Evolutionary conservation across 2,113 vertebrate genomes (phyloP).

Genomic region (Rhea pennata): DNA sequence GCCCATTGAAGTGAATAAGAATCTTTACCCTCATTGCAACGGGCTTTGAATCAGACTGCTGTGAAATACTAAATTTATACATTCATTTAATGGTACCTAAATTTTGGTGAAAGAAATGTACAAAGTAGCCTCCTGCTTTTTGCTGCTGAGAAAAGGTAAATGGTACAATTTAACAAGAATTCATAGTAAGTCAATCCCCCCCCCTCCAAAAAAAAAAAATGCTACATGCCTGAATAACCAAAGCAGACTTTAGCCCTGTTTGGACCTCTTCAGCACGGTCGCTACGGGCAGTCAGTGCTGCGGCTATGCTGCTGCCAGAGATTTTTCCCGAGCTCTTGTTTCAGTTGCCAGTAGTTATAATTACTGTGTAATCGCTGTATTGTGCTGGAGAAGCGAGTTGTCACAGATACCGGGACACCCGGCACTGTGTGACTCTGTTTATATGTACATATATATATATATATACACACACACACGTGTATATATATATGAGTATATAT

Average conservation of each 20-base stretch:
- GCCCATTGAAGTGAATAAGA: background rate
- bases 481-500: no score
- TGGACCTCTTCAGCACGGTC: constrained; percentile 5
- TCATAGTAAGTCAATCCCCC: background rate
- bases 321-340: constrained; percentile 6
- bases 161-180: constrained; percentile 13
- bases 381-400: constrained; percentile 35
- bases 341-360: constrained; percentile 22
- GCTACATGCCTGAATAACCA: background rate
- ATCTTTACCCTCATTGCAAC: constrained; percentile 5
- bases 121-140: constrained; percentile 40
- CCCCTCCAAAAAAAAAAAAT: background rate
- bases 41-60: constrained; percentile 30
- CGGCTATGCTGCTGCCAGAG: background rate
- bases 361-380: constrained; percentile 4
- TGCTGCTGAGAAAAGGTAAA: constrained; percentile 26
- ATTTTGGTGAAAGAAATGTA: constrained; percentile 45
- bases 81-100: constrained; percentile 49
- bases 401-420: background rate
- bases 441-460: background rate
- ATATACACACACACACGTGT: no score
- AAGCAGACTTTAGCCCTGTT: background rate
- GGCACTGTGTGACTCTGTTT: background rate
- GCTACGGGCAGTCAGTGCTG: constrained; percentile 13
- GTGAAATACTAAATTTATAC: constrained; percentile 44